Evolutionary conservation across 1,140 invertebrate genomes (phyloP), one percentile per base, ranked within the genome.

Genomic region (Drosophila pachea): DNA sequence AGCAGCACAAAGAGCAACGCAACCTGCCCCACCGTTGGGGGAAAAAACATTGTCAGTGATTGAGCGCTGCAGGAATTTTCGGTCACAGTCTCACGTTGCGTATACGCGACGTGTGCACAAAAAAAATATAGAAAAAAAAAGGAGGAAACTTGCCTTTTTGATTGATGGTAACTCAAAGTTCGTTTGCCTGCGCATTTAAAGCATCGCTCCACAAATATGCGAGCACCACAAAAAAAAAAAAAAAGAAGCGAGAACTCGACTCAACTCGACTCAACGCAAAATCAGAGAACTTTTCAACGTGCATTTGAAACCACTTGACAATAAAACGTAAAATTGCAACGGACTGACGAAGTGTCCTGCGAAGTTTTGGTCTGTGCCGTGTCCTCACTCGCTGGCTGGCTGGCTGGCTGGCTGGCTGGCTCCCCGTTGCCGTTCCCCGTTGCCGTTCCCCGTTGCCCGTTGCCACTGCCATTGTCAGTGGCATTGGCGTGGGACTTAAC

Each of bases 271-370:
- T 14, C 22, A 22, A 22, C 22, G 22, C 22, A 47, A 61, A 68
- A 42, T 29, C 65, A 52, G 49, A 22, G 5, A 48, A 38, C 62
- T 72, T 62, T 65, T 60, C 52, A 71, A 50, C 61, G 61, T 83
- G 74, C 73, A 82, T 82, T 78, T 64, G 75, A 84, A 83, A 73
- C 76, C 79, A 83, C 79, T 83, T 84, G 79, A 79, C 73, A 84
- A 83, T 83, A 67, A 84, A 83, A 76, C 68, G 68, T 62, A 45
- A 69, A 82, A 83, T 78, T 83, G 75, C 79, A 75, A 69, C 54
- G 43, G 22, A 48, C 42, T 60, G 67, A 53, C 65, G 58, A 60
- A 81, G 77, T 73, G 77, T 59, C 54, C 74, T 70, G 60, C 64
- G 50, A 64, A 66, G 58, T 72, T 68, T 8, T 8, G 43, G 4